Conservation (phyloP, 2,888 invertebrate genomes). For the Melikaiella ostensackeni region DNA sequence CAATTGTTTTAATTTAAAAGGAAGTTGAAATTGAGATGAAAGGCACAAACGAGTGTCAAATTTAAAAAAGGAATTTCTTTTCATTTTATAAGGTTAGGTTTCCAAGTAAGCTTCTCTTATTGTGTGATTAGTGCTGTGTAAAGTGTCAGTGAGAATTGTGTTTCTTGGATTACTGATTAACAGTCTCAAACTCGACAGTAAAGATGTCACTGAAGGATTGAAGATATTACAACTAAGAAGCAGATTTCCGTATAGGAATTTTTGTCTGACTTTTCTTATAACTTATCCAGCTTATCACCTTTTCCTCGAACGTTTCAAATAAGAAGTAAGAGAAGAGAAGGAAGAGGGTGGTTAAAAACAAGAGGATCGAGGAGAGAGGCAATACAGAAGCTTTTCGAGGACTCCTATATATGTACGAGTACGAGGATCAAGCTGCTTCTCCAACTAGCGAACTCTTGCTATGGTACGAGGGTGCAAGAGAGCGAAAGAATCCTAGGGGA, state of each 20-base stretch:
- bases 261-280: constrained; percentile 16
- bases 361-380: constrained; percentile 55
- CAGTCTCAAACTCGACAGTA: too few species aligned
- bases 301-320: constrained; percentile 43
- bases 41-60: too few species aligned
- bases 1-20: too few species aligned
- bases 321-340: constrained; percentile 48
- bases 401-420: constrained; percentile 54
- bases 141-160: too few species aligned
- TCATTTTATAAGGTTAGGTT: too few species aligned
- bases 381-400: constrained; percentile 56
- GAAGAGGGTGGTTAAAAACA: constrained; percentile 46
- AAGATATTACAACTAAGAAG: background rate
- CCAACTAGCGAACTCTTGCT: constrained; percentile 66
- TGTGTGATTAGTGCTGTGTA: too few species aligned
- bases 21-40: too few species aligned
- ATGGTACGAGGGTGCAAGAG: constrained; percentile 39
- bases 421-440: constrained; percentile 61
- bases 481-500: constrained; percentile 30
- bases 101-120: too few species aligned
- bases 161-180: too few species aligned
- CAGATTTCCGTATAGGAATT: background rate
- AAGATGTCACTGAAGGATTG: too few species aligned
- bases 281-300: constrained; percentile 57
- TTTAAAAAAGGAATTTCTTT: too few species aligned